Evolutionary conservation across 2,113 vertebrate genomes (phyloP).

Genomic region (Xenopus tropicalis): UCB_Xtro_10.0 CM004444.2:24066501-24067000

Average conservation of each 20-base stretch:
- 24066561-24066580: background rate
- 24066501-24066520: background rate
- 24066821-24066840: no score
- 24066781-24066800: no score
- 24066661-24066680: background rate
- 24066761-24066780: background rate
- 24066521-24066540: background rate
- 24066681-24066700: background rate
- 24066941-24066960: no score
- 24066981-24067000: no score
- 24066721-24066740: background rate
- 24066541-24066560: background rate
- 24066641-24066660: background rate
- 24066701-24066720: background rate
- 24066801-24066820: no score
- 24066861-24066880: no score
- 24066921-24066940: no score
- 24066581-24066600: background rate
- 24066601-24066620: conserved; percentile 1
- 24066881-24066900: no score
- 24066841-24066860: no score
- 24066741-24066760: background rate
- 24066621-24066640: background rate
- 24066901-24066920: no score
- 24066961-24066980: no score